These are phyloP conservation scores for Drosophila subquinaria DNA, from an alignment of 2,888 invertebrate genomes.

Conservation along the genomic window DNA sequence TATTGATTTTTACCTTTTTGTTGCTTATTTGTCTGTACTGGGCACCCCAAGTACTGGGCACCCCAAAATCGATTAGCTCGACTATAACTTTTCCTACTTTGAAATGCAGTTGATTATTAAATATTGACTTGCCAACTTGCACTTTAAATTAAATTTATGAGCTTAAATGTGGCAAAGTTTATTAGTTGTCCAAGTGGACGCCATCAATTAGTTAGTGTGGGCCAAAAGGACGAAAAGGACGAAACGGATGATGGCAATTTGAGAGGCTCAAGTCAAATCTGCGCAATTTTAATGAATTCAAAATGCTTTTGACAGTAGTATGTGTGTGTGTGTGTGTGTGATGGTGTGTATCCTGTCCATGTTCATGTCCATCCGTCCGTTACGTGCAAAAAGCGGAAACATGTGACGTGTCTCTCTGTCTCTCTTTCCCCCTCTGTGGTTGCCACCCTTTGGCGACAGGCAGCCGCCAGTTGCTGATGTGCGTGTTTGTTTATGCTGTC, in stretches of 20 bases:
- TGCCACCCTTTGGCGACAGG: slow-evolving; percentile 56
- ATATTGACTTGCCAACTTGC: slow-evolving; percentile 65
- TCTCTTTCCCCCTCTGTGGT: slow-evolving; percentile 43
- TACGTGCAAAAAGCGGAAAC: slow-evolving; percentile 77
- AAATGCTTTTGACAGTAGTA: slow-evolving; percentile 41
- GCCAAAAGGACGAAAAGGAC: not conserved
- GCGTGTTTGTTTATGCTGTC: slow-evolving; percentile 80
- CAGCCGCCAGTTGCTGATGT: slow-evolving; percentile 63
- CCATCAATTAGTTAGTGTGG: slow-evolving; percentile 49
- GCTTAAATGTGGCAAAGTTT: slow-evolving; percentile 60
- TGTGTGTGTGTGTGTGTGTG: slow-evolving; percentile 10
- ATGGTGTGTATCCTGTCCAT: slow-evolving; percentile 44
- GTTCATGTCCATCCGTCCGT: slow-evolving; percentile 47
- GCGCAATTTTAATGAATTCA: slow-evolving; percentile 73
- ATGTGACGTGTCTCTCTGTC: slow-evolving; percentile 68
- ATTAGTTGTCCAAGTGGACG: slow-evolving; percentile 63
- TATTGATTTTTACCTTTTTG: too few species aligned
- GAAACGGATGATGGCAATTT: slow-evolving; percentile 38
- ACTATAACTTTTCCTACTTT: not conserved
- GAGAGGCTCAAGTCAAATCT: slow-evolving; percentile 56
- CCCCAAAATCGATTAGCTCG: not conserved
- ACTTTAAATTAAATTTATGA: slow-evolving; percentile 70
- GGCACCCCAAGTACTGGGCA: too few species aligned
- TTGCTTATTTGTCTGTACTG: too few species aligned
- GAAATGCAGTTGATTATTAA: slow-evolving; percentile 70